Evolutionary conservation across 2,113 vertebrate species (phyloP).

Genomic region (Sitta europaea): DNA sequence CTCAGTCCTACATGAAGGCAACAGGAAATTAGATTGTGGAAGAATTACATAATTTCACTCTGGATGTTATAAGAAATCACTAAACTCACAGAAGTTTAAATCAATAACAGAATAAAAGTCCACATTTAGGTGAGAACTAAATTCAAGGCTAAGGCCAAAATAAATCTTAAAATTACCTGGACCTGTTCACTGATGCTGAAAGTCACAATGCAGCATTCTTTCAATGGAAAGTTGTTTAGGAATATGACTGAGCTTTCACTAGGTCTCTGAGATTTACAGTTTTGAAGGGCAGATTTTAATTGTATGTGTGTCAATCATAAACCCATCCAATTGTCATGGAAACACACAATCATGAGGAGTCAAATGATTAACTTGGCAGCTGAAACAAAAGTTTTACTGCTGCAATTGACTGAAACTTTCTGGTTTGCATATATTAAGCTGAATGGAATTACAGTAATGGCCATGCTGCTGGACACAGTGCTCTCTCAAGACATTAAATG

Average conservation of each 20-base stretch:
- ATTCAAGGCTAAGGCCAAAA: neutral
- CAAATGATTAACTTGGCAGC: slow-evolving; percentile 29
- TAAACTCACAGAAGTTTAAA: neutral
- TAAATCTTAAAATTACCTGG: neutral
- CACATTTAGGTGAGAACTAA: neutral
- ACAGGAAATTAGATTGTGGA: neutral
- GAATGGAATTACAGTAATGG: slow-evolving; percentile 58
- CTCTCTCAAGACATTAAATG: slow-evolving; percentile 25
- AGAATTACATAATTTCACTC: neutral
- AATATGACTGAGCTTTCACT: neutral
- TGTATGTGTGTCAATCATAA: slow-evolving; percentile 17
- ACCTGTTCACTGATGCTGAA: neutral
- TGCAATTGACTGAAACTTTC: slow-evolving; percentile 69
- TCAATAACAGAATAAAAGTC: neutral
- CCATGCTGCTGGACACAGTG: slow-evolving; percentile 53
- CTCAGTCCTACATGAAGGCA: neutral
- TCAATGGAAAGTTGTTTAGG: neutral
- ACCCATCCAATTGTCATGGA: slow-evolving; percentile 28
- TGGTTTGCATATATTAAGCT: slow-evolving; percentile 57
- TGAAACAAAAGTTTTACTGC: slow-evolving; percentile 53
- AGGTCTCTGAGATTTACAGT: neutral
- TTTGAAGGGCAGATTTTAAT: neutral
- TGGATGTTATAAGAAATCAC: neutral
- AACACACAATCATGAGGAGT: slow-evolving; percentile 20
- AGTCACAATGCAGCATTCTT: neutral